Evolutionary conservation across 2,888 invertebrate genomes (phyloP), one percentile per base, ranked within the genome.

Genomic region (Drosophila meridionalis): DNA sequence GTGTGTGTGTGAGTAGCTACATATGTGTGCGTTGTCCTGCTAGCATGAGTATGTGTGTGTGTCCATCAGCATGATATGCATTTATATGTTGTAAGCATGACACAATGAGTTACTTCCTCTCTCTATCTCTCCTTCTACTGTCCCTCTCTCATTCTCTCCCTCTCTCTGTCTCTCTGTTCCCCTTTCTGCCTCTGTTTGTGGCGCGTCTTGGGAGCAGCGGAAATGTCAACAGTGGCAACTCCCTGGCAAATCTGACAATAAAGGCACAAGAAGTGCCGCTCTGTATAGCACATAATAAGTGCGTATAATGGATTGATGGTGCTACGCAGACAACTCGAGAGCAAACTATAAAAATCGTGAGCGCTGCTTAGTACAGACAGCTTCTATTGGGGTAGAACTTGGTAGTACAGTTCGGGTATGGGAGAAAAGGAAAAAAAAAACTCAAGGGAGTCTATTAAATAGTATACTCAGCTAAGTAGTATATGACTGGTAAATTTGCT

Each of bases 51-150:
- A 56, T 63, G 58, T 40, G 40, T 62, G n/a, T 56, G 43, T 58
- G 76, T 76, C 73, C 76, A 70, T 76, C 83, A 83, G 62, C 69
- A 80, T 82, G 64, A 73, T 80, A 73, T 80, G 80, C 83, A 80
- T 70, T 76, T 69, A 63, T 76, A 70, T 70, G 63, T 60, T 60
- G 67, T 64, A 56, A 80, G 77, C 77, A 76, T 71, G 80, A 80
- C 83, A 65, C 67, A 57, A 67, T 57, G 45, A 50, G 14, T 70
- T 32, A 58, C 28, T 40, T 7, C 9, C 38, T 47, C 38, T 36
- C 32, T 0, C 14, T 20, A 12, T 9, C 8, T 14, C 14, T 3
- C 26, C 36, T 30, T 8, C 45, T 20, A 20, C 20, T 20, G 20
- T 40, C 6, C 4, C 7, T 30, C 66, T 14, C 11, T 3, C 7